phyloP scores from a whole-genome alignment of 1,140 invertebrate genomes.

The Philaenus spumarius region DNA sequence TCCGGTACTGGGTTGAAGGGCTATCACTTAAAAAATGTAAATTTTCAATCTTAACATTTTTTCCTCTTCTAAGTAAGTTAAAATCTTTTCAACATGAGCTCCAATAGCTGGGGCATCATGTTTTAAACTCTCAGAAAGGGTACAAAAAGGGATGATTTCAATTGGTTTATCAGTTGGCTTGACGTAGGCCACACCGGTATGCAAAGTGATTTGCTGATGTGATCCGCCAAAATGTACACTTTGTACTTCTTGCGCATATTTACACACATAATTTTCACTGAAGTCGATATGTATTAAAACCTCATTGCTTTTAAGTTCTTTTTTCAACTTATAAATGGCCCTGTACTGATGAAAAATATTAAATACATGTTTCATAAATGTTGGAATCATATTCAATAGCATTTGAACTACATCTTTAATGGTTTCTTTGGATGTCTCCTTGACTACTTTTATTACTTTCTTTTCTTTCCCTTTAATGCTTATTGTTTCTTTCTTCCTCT shows the following conservation, averaged over 20 bases:
- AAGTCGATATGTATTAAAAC: constrained; percentile 35
- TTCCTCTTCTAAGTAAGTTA: constrained; percentile 17
- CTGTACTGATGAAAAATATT: constrained; percentile 32
- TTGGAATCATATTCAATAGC: constrained; percentile 1
- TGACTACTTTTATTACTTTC: constrained; percentile 18
- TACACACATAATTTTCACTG: constrained; percentile 34
- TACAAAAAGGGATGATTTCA: constrained; percentile 33
- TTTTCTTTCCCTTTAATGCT: constrained; percentile 1
- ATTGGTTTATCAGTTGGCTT: constrained; percentile 7
- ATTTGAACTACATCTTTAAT: constrained; percentile 13
- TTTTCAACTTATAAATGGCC: constrained; percentile 27
- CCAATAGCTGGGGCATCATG: constrained; percentile 35
- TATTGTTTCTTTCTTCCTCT: constrained; percentile 5
- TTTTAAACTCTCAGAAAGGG: constrained; percentile 34
- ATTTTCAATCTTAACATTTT: neutral
- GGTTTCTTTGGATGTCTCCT: constrained; percentile 14
- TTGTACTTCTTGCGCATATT: constrained; percentile 36
- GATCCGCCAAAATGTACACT: constrained; percentile 32
- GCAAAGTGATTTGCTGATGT: constrained; percentile 33
- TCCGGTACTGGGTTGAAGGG: constrained; percentile 18
- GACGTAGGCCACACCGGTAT: constrained; percentile 34
- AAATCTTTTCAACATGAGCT: constrained; percentile 33
- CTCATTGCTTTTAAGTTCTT: constrained; percentile 31
- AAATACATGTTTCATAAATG: constrained; percentile 28
- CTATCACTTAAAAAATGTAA: constrained; percentile 17